These are phyloP conservation scores for Agrochola lychnidis DNA, from an alignment of 2,888 invertebrate species.

Conservation along the genomic window DNA sequence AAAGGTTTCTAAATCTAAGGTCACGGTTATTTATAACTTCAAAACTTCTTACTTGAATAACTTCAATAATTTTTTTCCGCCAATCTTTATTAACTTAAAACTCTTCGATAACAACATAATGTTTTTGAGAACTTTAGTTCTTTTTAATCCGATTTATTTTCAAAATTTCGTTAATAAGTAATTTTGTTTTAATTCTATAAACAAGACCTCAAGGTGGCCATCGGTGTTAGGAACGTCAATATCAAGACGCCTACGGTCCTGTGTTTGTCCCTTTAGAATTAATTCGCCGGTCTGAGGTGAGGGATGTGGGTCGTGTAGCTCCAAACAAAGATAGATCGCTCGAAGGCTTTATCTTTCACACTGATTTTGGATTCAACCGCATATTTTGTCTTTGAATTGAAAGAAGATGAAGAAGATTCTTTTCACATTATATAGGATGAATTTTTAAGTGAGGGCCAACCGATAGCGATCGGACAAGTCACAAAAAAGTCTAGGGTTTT, in stretches of 20 bases:
- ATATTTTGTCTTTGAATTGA: slow-evolving; percentile 29
- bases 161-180: slow-evolving; percentile 21
- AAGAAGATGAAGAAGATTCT: neutral
- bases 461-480: neutral
- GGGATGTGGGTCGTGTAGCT: slow-evolving; percentile 33
- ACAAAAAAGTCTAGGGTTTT: neutral
- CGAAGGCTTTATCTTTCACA: slow-evolving; percentile 24
- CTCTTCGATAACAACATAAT: neutral
- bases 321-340: slow-evolving; percentile 49
- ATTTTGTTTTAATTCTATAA: slow-evolving; percentile 35
- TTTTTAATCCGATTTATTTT: slow-evolving; percentile 10
- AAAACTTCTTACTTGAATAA: neutral
- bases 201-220: slow-evolving; percentile 16
- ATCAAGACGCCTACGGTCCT: slow-evolving; percentile 38
- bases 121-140: neutral
- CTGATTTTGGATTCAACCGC: slow-evolving; percentile 25
- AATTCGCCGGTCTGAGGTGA: slow-evolving; percentile 40
- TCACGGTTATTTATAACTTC: neutral
- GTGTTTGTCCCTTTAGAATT: slow-evolving; percentile 42
- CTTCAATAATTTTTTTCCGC: neutral
- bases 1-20: neutral
- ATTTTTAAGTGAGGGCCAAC: neutral
- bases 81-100: neutral
- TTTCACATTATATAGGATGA: neutral
- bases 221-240: slow-evolving; percentile 25